Evolutionary conservation across 2,888 invertebrate genomes (phyloP), one percentile per base, ranked within the genome.

Genomic region (Sicus ferrugineus): DNA sequence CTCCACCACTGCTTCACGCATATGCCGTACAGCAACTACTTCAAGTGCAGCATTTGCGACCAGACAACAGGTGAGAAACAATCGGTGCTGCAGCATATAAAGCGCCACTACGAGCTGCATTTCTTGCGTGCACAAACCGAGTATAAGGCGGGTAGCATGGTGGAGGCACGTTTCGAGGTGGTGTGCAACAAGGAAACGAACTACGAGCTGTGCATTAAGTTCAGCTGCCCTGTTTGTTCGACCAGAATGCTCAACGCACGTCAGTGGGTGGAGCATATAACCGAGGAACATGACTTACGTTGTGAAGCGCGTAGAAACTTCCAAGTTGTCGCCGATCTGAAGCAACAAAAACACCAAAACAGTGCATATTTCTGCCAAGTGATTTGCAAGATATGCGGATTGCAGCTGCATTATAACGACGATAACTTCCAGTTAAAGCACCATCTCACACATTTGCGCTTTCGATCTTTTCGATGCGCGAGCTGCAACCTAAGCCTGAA

Each of bases 11-110:
- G 65, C 50, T 48, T 69, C 23, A 61, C 69, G 7, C 69, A 69
- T 30, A 69, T 69, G 69, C 26, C 34, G 31, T 66, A 42, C 19
- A 66, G 59, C n/a, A 28, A 48, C 1, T 61, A 23, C 26, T 69
- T 58, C 21, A 69, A 69, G 42, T 69, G 69, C 42, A 52, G 59
- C 19, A 50, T 69, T 7, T 69, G 69, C n/a, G 69, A 69, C 3
- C 50, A 34, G 16, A 52, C 65, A 2, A 9, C 11, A 9, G 14
- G 5, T 2, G 38, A 66, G 21, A 21, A 54, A 26, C 28, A 7
- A 9, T 5, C 21, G 16, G 58, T 69, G 38, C 31, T 31, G 9
- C 59, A 21, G 7, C 69, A 69, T 21, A 69, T 69, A 4, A 69
- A 42, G 19, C 50, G 65, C 4, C 69, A 69, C 34, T 65, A 59